Evolutionary conservation across 2,888 invertebrate genomes (phyloP), one percentile per base, ranked within the genome.

Genomic region (Brenthis ino): DNA sequence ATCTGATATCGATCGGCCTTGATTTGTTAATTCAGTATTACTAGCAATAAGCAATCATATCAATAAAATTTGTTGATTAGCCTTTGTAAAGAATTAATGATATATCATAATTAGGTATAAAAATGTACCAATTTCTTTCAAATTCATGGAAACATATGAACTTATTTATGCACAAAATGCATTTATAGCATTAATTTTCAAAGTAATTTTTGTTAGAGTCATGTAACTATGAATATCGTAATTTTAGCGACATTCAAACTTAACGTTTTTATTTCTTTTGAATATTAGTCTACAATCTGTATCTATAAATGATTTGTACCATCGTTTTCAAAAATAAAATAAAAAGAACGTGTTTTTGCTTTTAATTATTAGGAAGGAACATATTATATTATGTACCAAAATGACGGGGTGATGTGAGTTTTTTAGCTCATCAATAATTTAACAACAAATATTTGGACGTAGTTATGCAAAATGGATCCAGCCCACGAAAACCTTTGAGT

Each of bases 1-100:
- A 77, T 77, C 72, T 58, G 76, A 77, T 78, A 76, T 55, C 33
- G 58, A 53, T 50, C 69, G 70, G 72, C 76, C 77, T 76, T 79
- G 75, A 70, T 65, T 72, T 74, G 68, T 72, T 67, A 57, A 64
- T 68, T 71, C 28, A 55, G 50, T 60, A 69, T 65, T 65, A 61
- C 60, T 67, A 68, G 56, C 48, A 57, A 58, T 43, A 68, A 61
- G 47, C 56, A 51, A 68, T 54, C n/a, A n/a, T n/a, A n/a, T n/a
- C 68, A 65, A 57, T 50, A 65, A 66, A 70, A 68, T 47, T 64
- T 60, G 61, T 54, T 54, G 61, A 65, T 70, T 68, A 65, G 43
- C n/a, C 47, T 58, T 68, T 71, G 65, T 53, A 16, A 61, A 65
- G 14, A 47, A 47, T 68, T 53, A 47, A 8, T 57, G 28, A 20